Evolutionary conservation across 1,140 invertebrate genomes (phyloP).

Genomic region (Drosophila neocordata): DNA sequence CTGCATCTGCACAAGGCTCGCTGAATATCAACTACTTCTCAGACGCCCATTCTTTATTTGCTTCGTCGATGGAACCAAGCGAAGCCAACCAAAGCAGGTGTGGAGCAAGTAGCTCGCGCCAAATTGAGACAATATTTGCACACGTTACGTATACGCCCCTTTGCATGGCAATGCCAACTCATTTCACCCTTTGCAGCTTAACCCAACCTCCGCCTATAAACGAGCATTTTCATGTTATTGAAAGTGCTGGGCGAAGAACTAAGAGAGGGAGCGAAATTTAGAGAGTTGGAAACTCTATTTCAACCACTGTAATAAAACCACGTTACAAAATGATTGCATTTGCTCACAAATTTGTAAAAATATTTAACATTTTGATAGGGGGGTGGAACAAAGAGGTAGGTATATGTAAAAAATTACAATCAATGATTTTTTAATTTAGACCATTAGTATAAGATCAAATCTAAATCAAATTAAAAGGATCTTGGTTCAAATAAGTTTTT

Average conservation of each 20-base stretch:
- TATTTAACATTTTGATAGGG: too few relatives aligned
- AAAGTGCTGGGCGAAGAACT: too few relatives aligned
- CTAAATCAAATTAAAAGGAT: too few relatives aligned
- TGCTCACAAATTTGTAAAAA: conserved; percentile 54
- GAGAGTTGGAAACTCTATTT: not conserved
- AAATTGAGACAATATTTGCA: conserved; percentile 79
- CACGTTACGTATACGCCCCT: conserved; percentile 75
- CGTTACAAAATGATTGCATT: conserved; percentile 79
- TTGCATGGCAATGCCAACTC: conserved; percentile 35
- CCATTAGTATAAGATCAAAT: too few relatives aligned
- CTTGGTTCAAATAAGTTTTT: too few relatives aligned
- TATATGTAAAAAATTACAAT: too few relatives aligned
- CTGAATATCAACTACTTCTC: conserved; percentile 21
- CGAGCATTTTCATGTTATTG: conserved; percentile 74
- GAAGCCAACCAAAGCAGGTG: conserved; percentile 51
- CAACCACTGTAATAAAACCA: conserved; percentile 64
- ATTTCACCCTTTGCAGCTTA: not conserved
- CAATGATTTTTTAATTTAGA: too few relatives aligned
- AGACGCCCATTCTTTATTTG: conserved; percentile 45
- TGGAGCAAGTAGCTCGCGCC: conserved; percentile 41
- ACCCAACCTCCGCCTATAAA: conserved; percentile 49
- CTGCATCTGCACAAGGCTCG: conserved; percentile 61
- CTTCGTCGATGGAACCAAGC: conserved; percentile 17
- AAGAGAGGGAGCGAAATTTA: conserved; percentile 3
- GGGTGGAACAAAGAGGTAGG: too few relatives aligned